Evolutionary conservation across 2,888 invertebrate species (phyloP).

Genomic region (Limnephilus auricula): DNA sequence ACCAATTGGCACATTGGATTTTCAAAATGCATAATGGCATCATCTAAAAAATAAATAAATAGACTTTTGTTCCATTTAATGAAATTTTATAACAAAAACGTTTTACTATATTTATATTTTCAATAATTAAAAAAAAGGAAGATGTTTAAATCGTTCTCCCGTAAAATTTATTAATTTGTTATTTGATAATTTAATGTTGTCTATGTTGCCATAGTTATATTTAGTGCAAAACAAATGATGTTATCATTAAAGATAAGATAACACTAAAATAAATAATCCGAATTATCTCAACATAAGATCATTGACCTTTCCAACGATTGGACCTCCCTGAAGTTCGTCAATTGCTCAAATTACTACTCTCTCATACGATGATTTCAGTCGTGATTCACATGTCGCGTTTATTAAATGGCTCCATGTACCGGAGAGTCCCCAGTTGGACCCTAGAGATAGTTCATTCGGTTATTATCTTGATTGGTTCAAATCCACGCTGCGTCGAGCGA

Average conservation of each 20-base stretch:
- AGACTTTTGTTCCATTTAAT: no score
- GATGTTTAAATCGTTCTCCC: not conserved
- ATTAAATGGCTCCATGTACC: not conserved
- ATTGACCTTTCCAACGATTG: not conserved
- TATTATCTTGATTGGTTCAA: slow-evolving; percentile 35
- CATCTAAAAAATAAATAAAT: no score
- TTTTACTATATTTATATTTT: no score
- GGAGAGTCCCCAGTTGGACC: not conserved
- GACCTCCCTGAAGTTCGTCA: slow-evolving; percentile 30
- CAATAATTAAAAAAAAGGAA: no score
- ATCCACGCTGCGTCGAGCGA: not conserved
- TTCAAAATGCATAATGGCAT: no score
- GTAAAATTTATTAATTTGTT: not conserved
- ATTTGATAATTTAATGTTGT: not conserved
- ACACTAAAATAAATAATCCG: not conserved
- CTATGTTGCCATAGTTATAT: not conserved
- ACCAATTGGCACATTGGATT: no score
- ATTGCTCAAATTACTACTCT: slow-evolving; percentile 30
- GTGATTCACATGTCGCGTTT: slow-evolving; percentile 32
- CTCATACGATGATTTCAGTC: slow-evolving; percentile 12
- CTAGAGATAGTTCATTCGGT: not conserved
- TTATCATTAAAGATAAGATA: not conserved
- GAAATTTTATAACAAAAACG: no score
- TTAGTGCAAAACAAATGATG: not conserved
- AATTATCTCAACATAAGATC: not conserved